Evolutionary conservation across 2,888 invertebrate species (phyloP), one percentile per base, ranked within the genome.

Genomic region (Zele albiditarsus): DNA sequence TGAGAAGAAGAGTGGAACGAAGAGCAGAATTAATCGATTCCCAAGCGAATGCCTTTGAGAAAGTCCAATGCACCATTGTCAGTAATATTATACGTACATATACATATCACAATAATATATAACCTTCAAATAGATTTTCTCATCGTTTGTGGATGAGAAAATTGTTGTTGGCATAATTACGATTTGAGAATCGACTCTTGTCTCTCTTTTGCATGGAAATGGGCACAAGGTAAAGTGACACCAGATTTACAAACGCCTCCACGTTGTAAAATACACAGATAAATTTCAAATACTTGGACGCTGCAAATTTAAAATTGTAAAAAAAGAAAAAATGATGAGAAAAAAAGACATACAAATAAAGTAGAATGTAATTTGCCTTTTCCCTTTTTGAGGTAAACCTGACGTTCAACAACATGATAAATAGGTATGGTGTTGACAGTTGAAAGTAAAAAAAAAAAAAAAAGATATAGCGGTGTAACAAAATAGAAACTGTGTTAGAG

Each of bases 221-320:
- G 75, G 58, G 71, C 60, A 75, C 75, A 75, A 75, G 75, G 75
- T 75, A 65, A 75, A 71, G 71, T 75, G 66, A 71, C 62, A 62
- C 31, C 27, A 60, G 49, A 62, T 38, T 71, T 60, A 57, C 27
- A 60, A 71, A 71, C 62, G 28, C 71, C 71, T 71, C 25, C 60
- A 27, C 49, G 31, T 70, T 25, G 63, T 63, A 20, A 53, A 20
- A 31, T 16, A 74, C 27, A 58, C 42, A 28, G 23, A 33, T 62
- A 68, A 38, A 23, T 33, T 49, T 60, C 20, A 27, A 71, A 71
- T 62, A 46, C 60, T 62, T n/a, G 70, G 20, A 28, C 53, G 5
- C n/a, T 31, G 31, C n/a, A 53, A 28, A 68, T 31, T 49, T 2
- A 12, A 38, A 65, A 42, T 65, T 23, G 23, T 65, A 16, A 65